Conservation (phyloP, 2,113 vertebrate species). For the Scatophagus argus region DNA sequence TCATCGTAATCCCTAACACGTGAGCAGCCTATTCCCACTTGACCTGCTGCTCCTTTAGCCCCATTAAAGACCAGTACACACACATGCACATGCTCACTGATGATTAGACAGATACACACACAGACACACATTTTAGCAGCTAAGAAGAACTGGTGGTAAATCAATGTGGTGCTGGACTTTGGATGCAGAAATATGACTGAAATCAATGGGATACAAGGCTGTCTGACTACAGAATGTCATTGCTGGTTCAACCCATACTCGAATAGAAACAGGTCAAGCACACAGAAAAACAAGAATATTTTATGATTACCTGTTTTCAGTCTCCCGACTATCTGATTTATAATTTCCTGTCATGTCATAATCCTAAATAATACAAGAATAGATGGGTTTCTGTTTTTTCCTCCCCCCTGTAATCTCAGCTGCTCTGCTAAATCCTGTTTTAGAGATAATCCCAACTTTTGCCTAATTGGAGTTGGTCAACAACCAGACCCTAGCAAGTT, state of each 20-base stretch:
- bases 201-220: conserved; percentile 25
- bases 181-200: conserved; percentile 32
- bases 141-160: conserved; percentile 13
- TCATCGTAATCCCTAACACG: conserved; percentile 60
- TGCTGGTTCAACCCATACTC: neutral
- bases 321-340: neutral
- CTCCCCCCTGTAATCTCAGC: conserved; percentile 16
- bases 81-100: conserved; percentile 10
- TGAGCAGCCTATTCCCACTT: conserved; percentile 55
- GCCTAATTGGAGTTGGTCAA: conserved; percentile 9
- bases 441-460: conserved; percentile 30
- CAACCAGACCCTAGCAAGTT: neutral
- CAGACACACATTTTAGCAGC: conserved; percentile 9
- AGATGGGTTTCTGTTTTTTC: neutral
- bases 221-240: conserved; percentile 4
- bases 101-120: conserved; percentile 12
- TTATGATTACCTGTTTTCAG: conserved; percentile 23
- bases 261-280: conserved; percentile 36
- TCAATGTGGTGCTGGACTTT: conserved; percentile 55
- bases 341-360: conserved; percentile 1
- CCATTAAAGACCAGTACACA: conserved; percentile 28
- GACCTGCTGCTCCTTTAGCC: conserved; percentile 32
- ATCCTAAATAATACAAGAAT: neutral
- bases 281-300: conserved; percentile 14
- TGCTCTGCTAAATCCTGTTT: conserved; percentile 43